phyloP scores from a whole-genome alignment of 2,888 invertebrate genomes.

The Drosophila putrida region DNA sequence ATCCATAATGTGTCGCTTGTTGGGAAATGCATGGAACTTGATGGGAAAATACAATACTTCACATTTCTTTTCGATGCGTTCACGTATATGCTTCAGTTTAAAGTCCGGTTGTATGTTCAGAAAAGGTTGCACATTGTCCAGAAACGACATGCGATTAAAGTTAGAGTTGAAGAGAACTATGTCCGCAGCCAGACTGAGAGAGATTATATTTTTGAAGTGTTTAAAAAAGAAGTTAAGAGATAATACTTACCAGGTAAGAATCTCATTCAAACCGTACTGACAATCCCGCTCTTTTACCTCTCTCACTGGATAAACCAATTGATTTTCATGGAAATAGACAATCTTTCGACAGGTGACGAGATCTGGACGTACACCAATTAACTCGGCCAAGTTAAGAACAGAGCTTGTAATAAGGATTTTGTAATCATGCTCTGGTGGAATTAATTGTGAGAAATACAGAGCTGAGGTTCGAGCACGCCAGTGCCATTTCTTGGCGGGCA shows the following conservation, averaged over 20 bases:
- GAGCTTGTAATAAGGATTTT: conserved; percentile 89
- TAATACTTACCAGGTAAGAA: conserved; percentile 88
- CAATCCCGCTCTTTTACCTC: conserved; percentile 89
- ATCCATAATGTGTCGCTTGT: conserved; percentile 75
- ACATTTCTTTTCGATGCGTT: conserved; percentile 87
- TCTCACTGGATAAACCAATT: conserved; percentile 89
- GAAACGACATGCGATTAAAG: conserved; percentile 89
- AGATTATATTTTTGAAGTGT: neutral
- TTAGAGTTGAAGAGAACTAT: conserved; percentile 89
- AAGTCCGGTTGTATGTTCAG: conserved; percentile 89
- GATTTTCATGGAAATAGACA: conserved; percentile 92
- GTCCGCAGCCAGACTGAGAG: conserved; percentile 88
- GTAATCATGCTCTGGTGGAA: conserved; percentile 87
- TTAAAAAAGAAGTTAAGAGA: neutral
- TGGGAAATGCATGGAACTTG: conserved; percentile 85
- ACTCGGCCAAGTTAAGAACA: conserved; percentile 89
- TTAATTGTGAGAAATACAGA: conserved; percentile 87
- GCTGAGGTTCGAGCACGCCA: conserved; percentile 91
- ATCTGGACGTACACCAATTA: conserved; percentile 89
- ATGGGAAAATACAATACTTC: conserved; percentile 89
- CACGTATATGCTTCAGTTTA: conserved; percentile 87
- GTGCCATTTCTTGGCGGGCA: conserved; percentile 92
- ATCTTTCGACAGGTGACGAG: conserved; percentile 88
- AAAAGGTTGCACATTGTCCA: conserved; percentile 87
- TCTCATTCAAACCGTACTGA: conserved; percentile 92